phyloP scores from a whole-genome alignment of 2,113 vertebrate species.

The Oreamnos americanus region DNA sequence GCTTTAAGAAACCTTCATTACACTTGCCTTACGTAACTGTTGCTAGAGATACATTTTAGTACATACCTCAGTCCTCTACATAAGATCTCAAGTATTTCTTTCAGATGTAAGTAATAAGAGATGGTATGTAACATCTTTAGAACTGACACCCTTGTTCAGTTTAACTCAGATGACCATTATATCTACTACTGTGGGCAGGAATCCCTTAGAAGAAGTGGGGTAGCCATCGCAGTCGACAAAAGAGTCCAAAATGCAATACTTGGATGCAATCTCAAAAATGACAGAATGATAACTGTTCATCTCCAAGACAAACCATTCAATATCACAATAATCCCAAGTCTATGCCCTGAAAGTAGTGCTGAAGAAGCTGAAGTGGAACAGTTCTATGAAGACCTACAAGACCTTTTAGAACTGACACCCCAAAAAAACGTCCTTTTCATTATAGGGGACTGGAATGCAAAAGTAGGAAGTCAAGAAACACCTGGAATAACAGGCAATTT shows the following conservation, averaged over 20 bases:
- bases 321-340: neutral
- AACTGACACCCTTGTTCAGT: neutral
- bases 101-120: neutral
- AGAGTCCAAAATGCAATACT: neutral
- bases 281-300: neutral
- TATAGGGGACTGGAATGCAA: neutral
- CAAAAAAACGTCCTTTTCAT: neutral
- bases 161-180: neutral
- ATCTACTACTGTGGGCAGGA: neutral
- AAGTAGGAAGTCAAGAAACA: neutral
- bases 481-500: neutral
- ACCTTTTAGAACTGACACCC: neutral
- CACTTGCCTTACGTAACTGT: neutral
- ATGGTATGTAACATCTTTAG: neutral
- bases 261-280: neutral
- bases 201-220: neutral
- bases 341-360: neutral
- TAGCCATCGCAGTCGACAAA: neutral
- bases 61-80: neutral
- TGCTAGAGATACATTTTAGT: neutral
- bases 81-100: neutral
- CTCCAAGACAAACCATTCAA: neutral
- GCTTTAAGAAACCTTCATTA: neutral
- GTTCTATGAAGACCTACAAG: neutral
- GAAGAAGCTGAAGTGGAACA: neutral